Base-by-base conservation (phyloP, 2,113 vertebrate genomes). In the Nibea coibor region DNA sequence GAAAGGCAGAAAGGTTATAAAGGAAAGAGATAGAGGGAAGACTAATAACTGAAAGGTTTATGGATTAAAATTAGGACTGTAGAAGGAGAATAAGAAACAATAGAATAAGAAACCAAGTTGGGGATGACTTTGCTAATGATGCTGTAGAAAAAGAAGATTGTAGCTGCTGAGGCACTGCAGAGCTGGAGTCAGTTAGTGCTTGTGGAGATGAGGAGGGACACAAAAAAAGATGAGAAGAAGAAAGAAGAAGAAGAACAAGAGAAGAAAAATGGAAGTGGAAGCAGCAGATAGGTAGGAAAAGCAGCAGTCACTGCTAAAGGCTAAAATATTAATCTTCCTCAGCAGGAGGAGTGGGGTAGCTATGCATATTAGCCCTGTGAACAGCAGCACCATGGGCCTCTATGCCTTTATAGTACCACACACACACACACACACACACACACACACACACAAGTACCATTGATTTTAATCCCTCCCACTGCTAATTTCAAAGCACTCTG, bases 321-420 rank as follows among this genome's bases (percentile, higher is more conserved):
- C 72, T 74, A 15, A 80, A 80, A 73, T 85, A 83, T 87, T 78
- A 67, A 85, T 83, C 74, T 69, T 78, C 62, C 48, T 70, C 62
- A 65, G 84, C 43, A 43, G 72, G 48, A 64, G 31, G 12, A 35
- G 43, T 56, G 51, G 70, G 75, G 48, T 58, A 22, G 50, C 59
- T 64, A 45, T 85, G 69, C 68, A 84, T 77, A 82, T 85, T 65
- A 85, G 76, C 51, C 69, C 11, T 24, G 42, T 54, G 63, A 80
- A 61, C 39, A 47, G 68, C 69, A 70, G 39, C 42, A 70, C 47
- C n/a, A 39, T 4, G 17, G 47, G 47, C 59, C 28, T 15, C 19
- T 51, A 4, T 61, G 56, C 75, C 50, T 48, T 45, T 72, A 8
- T 42, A 84, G 71, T 26, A 51, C 48, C 69, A 72, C 56, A 68